Conservation (phyloP, 2,113 vertebrate species). For the chimpanzee (Pan troglodytes) region DNA sequence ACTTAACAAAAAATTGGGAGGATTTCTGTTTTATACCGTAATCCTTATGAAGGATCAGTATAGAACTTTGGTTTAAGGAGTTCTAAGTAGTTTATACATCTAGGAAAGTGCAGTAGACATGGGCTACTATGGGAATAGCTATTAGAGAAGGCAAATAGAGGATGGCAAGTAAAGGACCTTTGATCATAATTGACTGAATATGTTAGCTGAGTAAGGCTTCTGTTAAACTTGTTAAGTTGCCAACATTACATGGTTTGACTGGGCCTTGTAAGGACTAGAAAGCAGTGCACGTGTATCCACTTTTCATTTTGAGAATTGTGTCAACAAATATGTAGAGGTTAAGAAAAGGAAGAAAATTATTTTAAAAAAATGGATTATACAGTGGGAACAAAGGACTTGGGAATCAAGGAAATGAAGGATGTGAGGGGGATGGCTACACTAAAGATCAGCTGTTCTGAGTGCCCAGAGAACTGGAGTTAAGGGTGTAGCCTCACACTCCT, state of each 20-base stretch:
- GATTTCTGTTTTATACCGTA: not conserved
- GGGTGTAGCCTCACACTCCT: rapidly evolving
- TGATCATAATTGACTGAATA: not conserved
- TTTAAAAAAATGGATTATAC: not conserved
- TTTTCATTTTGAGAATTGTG: not conserved
- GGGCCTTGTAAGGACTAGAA: not conserved
- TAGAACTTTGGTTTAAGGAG: not conserved
- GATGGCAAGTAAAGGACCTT: not conserved
- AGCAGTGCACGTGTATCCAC: not conserved
- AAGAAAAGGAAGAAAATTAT: not conserved
- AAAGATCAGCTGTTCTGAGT: not conserved
- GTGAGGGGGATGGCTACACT: not conserved
- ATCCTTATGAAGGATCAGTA: not conserved
- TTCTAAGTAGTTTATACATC: not conserved
- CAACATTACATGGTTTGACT: not conserved
- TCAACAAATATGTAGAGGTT: not conserved
- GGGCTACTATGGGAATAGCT: not conserved
- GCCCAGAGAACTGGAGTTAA: not conserved
- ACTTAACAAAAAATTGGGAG: not conserved
- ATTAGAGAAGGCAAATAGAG: not conserved
- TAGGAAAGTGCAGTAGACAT: not conserved
- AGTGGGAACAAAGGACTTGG: not conserved
- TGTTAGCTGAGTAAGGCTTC: not conserved
- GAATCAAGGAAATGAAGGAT: not conserved
- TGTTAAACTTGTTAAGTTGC: not conserved